Evolutionary conservation across 1,140 invertebrate genomes (phyloP).

Genomic region (Bicyclus anynana): DNA sequence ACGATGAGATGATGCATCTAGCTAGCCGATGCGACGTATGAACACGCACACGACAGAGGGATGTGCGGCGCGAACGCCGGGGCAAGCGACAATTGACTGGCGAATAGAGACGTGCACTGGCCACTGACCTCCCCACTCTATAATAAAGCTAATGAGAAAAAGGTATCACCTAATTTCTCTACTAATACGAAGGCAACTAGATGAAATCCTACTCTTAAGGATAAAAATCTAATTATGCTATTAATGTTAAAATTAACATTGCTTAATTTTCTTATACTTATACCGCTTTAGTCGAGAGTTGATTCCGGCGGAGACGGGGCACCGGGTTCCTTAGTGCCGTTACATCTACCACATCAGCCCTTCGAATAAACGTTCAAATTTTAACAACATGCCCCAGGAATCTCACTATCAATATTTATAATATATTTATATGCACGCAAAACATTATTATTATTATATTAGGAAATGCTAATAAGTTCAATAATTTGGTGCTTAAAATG

Average conservation of each 20-base stretch:
- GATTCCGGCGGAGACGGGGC: constrained; percentile 28
- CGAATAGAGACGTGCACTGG: constrained; percentile 50
- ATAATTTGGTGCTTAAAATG: constrained; percentile 59
- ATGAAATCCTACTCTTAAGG: constrained; percentile 75
- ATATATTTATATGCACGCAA: constrained; percentile 24
- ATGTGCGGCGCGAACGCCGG: constrained; percentile 20
- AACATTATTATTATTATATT: constrained; percentile 46
- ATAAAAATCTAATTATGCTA: constrained; percentile 75
- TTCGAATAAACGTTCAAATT: constrained; percentile 13
- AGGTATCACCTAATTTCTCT: constrained; percentile 72
- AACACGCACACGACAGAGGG: constrained; percentile 29
- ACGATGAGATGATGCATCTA: constrained; percentile 54
- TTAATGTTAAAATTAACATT: constrained; percentile 76
- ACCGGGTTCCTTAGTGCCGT: constrained; percentile 59
- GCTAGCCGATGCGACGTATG: constrained; percentile 46
- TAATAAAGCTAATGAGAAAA: constrained; percentile 72
- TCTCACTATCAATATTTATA: constrained; percentile 37
- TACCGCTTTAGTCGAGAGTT: constrained; percentile 30
- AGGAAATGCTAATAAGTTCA: constrained; percentile 58
- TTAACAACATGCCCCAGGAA: constrained; percentile 30
- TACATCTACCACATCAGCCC: constrained; percentile 23
- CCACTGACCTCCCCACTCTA: constrained; percentile 46
- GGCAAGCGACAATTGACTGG: constrained; percentile 65
- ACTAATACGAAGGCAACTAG: constrained; percentile 74
- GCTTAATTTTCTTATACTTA: constrained; percentile 59